These are phyloP conservation scores for Anabacerthia variegaticeps DNA, from an alignment of 2,797 vertebrate genomes.

Conservation along the genomic window DNA sequence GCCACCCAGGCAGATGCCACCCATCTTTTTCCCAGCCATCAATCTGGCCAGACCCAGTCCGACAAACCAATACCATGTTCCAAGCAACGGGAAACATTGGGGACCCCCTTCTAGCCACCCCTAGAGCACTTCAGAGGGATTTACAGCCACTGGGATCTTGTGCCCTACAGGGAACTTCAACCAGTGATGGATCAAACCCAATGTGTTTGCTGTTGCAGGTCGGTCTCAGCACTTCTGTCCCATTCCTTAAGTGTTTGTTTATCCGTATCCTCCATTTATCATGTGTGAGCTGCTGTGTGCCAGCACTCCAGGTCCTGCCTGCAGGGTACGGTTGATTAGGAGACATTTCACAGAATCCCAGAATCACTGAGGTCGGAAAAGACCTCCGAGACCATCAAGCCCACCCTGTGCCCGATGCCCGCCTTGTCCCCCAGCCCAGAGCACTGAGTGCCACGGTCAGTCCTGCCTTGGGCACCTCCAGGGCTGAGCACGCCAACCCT, in stretches of 20 bases:
- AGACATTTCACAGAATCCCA: not conserved
- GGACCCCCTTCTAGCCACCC: not conserved
- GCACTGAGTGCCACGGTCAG: not conserved
- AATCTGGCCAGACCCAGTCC: not conserved
- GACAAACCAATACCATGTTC: not conserved
- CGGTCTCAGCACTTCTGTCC: not conserved
- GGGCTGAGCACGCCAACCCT: not conserved
- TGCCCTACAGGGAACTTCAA: not conserved
- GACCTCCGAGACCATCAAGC: accelerated
- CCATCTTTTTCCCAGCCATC: not conserved
- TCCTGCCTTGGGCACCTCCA: not conserved
- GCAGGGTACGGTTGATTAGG: not conserved
- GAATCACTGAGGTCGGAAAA: not conserved
- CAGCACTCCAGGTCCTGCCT: not conserved
- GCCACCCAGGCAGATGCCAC: not conserved
- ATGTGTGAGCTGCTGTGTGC: not conserved
- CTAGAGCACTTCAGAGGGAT: not conserved
- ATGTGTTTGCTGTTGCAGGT: not conserved
- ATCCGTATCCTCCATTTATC: not conserved
- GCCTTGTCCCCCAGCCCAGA: not conserved
- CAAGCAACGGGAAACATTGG: accelerated
- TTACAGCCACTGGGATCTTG: not conserved
- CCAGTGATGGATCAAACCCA: not conserved
- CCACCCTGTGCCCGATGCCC: accelerated
- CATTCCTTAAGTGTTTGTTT: not conserved